Conservation (phyloP, 2,888 invertebrate genomes). For the Theristus sp. region DNA sequence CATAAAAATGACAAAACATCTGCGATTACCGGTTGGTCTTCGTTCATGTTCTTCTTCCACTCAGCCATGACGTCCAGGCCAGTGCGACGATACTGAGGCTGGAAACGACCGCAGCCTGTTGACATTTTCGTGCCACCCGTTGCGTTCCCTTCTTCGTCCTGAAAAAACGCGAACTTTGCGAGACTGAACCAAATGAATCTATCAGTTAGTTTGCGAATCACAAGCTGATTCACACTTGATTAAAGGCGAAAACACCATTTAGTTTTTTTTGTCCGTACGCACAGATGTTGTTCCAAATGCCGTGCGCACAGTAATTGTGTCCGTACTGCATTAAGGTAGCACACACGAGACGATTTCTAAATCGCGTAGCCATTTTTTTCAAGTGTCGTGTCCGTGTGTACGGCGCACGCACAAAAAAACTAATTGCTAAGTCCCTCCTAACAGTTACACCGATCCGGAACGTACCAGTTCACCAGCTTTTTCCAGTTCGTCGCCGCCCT, state of each 20-base stretch:
- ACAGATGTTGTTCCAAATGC: neutral
- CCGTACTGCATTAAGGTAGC: too few species aligned
- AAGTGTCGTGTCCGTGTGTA: too few species aligned
- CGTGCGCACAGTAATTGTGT: too few species aligned
- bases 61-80: slow-evolving; percentile 87
- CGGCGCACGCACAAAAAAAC: too few species aligned
- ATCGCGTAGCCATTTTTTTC: too few species aligned
- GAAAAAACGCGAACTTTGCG: neutral
- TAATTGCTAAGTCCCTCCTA: too few species aligned
- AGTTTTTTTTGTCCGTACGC: too few species aligned
- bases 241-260: too few species aligned
- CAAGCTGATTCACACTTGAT: too few species aligned
- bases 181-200: neutral
- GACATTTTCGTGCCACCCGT: slow-evolving; percentile 47
- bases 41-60: slow-evolving; percentile 87
- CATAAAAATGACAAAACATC: neutral
- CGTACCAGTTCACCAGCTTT: slow-evolving; percentile 54
- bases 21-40: slow-evolving; percentile 54
- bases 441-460: too few species aligned
- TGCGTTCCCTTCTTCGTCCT: slow-evolving; percentile 13
- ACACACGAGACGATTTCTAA: too few species aligned
- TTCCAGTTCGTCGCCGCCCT: slow-evolving; percentile 95
- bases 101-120: slow-evolving; percentile 94
- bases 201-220: too few species aligned
- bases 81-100: slow-evolving; percentile 68